These are phyloP conservation scores for Diaperis boleti DNA, from an alignment of 2,888 invertebrate species.

Conservation along the genomic window DNA sequence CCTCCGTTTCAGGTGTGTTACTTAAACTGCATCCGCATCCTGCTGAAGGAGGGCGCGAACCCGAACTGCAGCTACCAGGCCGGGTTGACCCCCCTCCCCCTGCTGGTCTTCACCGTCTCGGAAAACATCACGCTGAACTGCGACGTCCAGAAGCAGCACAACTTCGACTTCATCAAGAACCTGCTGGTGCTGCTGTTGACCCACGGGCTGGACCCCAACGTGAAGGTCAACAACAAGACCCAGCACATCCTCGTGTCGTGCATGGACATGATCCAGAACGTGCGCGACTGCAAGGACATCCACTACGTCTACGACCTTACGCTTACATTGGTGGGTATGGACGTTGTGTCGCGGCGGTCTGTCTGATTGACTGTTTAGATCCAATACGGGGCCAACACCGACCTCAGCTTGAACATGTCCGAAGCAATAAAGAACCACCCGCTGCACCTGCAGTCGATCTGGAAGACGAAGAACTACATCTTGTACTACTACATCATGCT, in stretches of 20 bases:
- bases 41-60: conserved; percentile 79
- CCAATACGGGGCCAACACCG: conserved; percentile 81
- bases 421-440: conserved; percentile 65
- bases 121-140: conserved; percentile 78
- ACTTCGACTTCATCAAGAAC: conserved; percentile 79
- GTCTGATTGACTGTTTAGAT: conserved; percentile 6
- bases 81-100: conserved; percentile 77
- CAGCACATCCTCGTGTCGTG: conserved; percentile 79
- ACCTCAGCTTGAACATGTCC: conserved; percentile 70
- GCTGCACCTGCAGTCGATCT: conserved; percentile 64
- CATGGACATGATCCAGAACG: conserved; percentile 78
- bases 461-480: conserved; percentile 73
- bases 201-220: conserved; percentile 77
- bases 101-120: conserved; percentile 78
- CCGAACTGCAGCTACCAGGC: conserved; percentile 79
- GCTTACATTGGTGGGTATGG: conserved; percentile 72
- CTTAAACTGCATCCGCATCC: conserved; percentile 76
- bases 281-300: conserved; percentile 75
- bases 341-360: too few species aligned
- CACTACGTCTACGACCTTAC: conserved; percentile 78
- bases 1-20: conserved; percentile 73
- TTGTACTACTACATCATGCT: conserved; percentile 79
- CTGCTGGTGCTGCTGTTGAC: conserved; percentile 74
- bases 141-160: conserved; percentile 75
- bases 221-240: conserved; percentile 71